Evolutionary conservation across 2,888 invertebrate genomes (phyloP).

Genomic region (Drosophila putrida): DNA sequence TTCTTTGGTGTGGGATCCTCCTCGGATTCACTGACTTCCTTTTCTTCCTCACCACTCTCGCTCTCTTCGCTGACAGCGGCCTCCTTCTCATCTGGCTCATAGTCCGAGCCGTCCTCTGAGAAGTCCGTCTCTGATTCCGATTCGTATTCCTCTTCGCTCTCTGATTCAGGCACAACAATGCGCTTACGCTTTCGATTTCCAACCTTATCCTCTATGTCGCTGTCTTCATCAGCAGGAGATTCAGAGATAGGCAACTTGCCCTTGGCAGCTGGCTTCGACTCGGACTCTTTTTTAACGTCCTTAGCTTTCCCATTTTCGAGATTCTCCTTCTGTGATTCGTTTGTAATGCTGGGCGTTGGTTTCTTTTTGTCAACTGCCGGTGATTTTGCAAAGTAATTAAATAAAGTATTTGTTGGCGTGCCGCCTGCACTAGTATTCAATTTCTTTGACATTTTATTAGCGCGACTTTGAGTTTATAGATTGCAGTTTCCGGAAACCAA

Average conservation of each 20-base stretch:
- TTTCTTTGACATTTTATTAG: slow-evolving; percentile 77
- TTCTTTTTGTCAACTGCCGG: slow-evolving; percentile 85
- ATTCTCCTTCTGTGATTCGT: slow-evolving; percentile 48
- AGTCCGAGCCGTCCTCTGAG: slow-evolving; percentile 63
- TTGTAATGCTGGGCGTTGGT: slow-evolving; percentile 48
- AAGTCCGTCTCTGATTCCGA: slow-evolving; percentile 85
- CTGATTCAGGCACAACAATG: slow-evolving; percentile 67
- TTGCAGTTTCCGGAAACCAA: slow-evolving; percentile 17
- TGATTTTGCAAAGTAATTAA: slow-evolving; percentile 89
- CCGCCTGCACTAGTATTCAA: slow-evolving; percentile 76
- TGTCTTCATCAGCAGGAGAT: slow-evolving; percentile 4
- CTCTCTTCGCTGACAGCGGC: slow-evolving; percentile 46
- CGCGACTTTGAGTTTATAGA: neutral
- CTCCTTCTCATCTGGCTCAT: slow-evolving; percentile 54
- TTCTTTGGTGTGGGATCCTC: slow-evolving; percentile 60
- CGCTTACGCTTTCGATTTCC: slow-evolving; percentile 85
- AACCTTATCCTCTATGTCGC: slow-evolving; percentile 84
- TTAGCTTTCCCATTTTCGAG: slow-evolving; percentile 13
- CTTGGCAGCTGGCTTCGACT: slow-evolving; percentile 51
- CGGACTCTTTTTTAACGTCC: slow-evolving; percentile 31
- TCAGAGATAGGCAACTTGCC: slow-evolving; percentile 61
- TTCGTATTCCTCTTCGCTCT: slow-evolving; percentile 76
- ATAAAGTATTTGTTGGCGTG: slow-evolving; percentile 87
- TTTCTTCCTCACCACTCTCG: slow-evolving; percentile 58
- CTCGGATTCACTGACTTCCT: slow-evolving; percentile 44